Conservation (phyloP, 2,888 invertebrate genomes). For the Ethmia dodecea region DNA sequence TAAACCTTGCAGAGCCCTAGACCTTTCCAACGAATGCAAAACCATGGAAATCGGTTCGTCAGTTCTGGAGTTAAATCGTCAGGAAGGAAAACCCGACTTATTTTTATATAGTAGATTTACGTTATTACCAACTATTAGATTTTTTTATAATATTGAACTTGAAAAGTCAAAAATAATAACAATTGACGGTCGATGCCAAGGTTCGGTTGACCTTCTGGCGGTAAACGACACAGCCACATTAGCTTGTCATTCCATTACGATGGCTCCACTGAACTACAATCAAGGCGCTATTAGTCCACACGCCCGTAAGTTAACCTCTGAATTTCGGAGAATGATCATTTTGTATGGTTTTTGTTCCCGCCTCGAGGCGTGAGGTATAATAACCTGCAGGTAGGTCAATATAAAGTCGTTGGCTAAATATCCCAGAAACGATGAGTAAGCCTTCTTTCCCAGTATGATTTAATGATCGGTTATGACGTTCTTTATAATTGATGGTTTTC, state of each 20-base stretch:
- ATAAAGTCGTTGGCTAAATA: constrained; percentile 68
- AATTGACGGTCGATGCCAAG: constrained; percentile 22
- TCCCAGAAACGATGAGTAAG: constrained; percentile 51
- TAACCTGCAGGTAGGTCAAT: constrained; percentile 66
- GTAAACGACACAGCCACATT: constrained; percentile 25
- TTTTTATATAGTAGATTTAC: too few relatives aligned
- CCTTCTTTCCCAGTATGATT: constrained; percentile 29
- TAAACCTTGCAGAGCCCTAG: too few relatives aligned
- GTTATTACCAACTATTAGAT: too few relatives aligned
- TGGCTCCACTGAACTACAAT: constrained; percentile 25
- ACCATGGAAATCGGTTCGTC: too few relatives aligned
- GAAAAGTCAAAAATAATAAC: constrained; percentile 14
- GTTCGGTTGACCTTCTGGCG: constrained; percentile 35
- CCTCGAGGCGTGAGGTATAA: constrained; percentile 48
- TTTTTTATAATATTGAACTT: constrained; percentile 21
- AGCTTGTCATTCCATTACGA: constrained; percentile 31
- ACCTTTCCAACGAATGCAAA: too few relatives aligned
- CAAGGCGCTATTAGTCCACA: constrained; percentile 29
- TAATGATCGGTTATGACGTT: too few relatives aligned
- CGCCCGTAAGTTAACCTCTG: constrained; percentile 28
- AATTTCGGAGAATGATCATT: constrained; percentile 40
- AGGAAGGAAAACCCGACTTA: too few relatives aligned
- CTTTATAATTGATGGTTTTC: too few relatives aligned
- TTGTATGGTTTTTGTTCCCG: constrained; percentile 54
- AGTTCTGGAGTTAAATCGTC: too few relatives aligned